Evolutionary conservation across 2,888 invertebrate genomes (phyloP), one percentile per base, ranked within the genome.

Genomic region (Ptychoptera contaminata): DNA sequence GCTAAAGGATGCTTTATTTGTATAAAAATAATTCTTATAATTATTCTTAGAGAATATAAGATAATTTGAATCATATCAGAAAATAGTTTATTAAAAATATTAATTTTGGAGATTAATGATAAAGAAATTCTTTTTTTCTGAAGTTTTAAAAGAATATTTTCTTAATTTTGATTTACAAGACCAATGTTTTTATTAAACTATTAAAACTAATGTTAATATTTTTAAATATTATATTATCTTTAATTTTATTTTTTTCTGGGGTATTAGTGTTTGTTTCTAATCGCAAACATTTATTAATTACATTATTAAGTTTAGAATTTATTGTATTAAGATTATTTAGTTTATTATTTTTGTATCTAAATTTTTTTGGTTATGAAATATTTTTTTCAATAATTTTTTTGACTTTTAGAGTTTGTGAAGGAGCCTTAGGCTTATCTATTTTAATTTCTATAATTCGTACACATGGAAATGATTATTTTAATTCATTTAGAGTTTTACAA

Each of bases 91-190:
- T 64, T 55, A 51, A 64, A 77, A 77, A 77, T 74, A 68, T 73
- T 75, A 76, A 74, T 76, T 76, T 77, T 76, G 74, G 74, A 71
- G 69, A 74, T 76, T 77, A 74, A 72, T 58, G 70, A 73, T 68
- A 70, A 67, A 68, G 63, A 62, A 8, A 45, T 54, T 62, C 12
- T 40, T 40, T 40, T 40, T 40, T 32, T 32, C 32, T 74, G 71
- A 72, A 69, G 68, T 70, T 74, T 72, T 71, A 69, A 72, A 74
- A 72, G 62, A 62, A 56, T 23, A 45, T 48, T 43, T 52, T 62
- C 63, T 70, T 73, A 72, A 63, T 67, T 70, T 73, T 75, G 73
- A 55, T 73, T 76, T 77, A 77, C 74, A 76, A 77, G 70, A 76
- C 70, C 73, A 74, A 71, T 70, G 67, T 76, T 77, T 75, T 75